phyloP scores from a whole-genome alignment of 2,113 vertebrate species.

The Dasypus novemcinctus region DNA sequence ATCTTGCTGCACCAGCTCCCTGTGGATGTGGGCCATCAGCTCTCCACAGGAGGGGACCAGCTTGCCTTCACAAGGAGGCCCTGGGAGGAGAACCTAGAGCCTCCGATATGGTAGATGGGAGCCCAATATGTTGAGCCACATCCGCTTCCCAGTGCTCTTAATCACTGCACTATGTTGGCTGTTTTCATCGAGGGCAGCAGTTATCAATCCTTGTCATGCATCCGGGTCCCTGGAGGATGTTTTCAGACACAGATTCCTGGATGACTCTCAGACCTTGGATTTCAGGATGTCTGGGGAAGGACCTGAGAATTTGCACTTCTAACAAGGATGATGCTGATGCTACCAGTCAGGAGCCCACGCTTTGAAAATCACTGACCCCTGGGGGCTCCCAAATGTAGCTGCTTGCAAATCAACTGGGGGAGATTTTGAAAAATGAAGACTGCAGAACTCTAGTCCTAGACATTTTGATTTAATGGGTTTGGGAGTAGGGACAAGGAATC shows the following conservation, averaged over 20 bases:
- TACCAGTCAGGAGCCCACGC: not conserved
- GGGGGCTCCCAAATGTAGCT: not conserved
- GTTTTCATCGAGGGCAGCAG: not conserved
- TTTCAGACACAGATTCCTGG: not conserved
- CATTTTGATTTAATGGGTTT: not conserved
- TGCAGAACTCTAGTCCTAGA: not conserved
- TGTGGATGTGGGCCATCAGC: no score
- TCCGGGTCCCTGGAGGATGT: not conserved
- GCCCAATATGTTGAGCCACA: no score
- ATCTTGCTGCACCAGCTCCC: no score
- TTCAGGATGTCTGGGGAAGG: not conserved
- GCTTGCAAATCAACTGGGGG: not conserved
- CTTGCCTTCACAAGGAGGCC: no score
- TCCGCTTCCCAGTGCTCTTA: no score
- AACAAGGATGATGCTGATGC: not conserved
- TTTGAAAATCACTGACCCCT: not conserved
- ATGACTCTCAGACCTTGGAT: not conserved
- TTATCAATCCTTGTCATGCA: not conserved
- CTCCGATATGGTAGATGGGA: no score
- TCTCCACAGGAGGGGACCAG: no score
- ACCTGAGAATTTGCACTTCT: no score
- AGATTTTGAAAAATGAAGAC: conserved; percentile 11
- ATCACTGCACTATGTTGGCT: not conserved
- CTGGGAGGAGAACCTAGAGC: no score
- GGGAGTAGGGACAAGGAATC: not conserved